Evolutionary conservation across 1,140 invertebrate genomes (phyloP), one percentile per base, ranked within the genome.

Genomic region (Drosophila azteca): DNA sequence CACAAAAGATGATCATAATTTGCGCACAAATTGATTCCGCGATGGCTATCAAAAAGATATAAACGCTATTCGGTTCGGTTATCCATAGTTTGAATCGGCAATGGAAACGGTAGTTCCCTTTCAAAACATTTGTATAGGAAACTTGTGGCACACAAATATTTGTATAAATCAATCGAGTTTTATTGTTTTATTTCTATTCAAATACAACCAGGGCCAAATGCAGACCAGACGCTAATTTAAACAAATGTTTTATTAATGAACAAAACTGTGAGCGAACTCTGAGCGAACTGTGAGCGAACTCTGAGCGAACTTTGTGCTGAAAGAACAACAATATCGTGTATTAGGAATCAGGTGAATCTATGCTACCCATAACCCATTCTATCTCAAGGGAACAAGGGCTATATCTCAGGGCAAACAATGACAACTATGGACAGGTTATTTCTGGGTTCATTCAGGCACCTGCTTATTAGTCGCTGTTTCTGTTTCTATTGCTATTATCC

Each of bases 161-260:
- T 15, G n/a, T 13, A 69, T 69, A 69, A 69, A 69, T 69, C 66
- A 69, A 50, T 39, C 20, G 4, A 44, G 31, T 43, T 58, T 45
- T 71, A 60, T 71, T 46, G 35, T 52, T 71, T 70, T 70, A 48
- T 71, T 31, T 51, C 39, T 22, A 68, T 50, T 35, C 51, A 69
- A 50, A 52, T n/a, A 55, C 65, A 57, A 17, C 46, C 77, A 79
- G 22, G 76, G 76, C 20, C 77, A 79, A 55, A 55, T 9, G 3
- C 7, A 31, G 17, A 6, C 8, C 35, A 13, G 11, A 5, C 11
- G 35, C 76, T 79, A 74, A 69, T 79, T 79, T 57, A 52, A 74
- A 46, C 52, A 43, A 45, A 63, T 67, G 24, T 73, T 73, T 68
- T 55, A 64, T 75, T 46, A 55, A 75, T 75, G 17, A 57, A 66